Conservation (phyloP, 1,140 invertebrate species). For the Platyscapa corneri region DNA sequence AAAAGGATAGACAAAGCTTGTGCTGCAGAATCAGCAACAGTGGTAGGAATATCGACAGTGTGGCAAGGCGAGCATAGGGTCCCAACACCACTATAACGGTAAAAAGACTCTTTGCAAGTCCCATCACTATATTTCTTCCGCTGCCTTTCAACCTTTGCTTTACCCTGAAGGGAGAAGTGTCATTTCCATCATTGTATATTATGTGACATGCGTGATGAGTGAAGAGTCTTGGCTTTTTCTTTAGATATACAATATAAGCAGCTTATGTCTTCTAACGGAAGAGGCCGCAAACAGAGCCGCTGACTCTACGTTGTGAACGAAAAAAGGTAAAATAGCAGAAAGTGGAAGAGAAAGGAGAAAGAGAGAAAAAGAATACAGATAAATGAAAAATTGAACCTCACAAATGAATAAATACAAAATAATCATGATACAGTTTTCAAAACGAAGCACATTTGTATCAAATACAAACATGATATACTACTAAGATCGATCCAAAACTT, state of each 20-base stretch:
- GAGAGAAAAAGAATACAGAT: no score
- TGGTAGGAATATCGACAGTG: background rate
- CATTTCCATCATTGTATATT: constrained; percentile 53
- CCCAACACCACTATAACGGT: constrained; percentile 20
- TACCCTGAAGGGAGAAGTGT: constrained; percentile 49
- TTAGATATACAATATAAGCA: constrained; percentile 18
- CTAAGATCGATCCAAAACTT: background rate
- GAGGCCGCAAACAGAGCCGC: background rate
- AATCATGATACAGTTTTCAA: constrained; percentile 45
- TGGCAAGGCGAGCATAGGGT: background rate
- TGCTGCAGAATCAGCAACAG: background rate
- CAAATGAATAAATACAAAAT: constrained; percentile 35
- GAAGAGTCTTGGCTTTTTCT: constrained; percentile 46
- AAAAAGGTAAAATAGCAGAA: background rate
- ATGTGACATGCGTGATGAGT: constrained; percentile 53
- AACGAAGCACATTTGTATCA: constrained; percentile 2
- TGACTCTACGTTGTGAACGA: background rate
- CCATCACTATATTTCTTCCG: constrained; percentile 53
- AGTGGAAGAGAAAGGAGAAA: background rate
- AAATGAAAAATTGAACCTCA: constrained; percentile 9
- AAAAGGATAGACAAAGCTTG: background rate
- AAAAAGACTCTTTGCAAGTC: constrained; percentile 42
- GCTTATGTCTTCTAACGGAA: constrained; percentile 25
- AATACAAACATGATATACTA: background rate
- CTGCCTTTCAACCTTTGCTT: constrained; percentile 49